A percentile compares a stretch with the other conserved stretches of the same genome.
Evolutionary conservation across 1,140 invertebrate species (phyloP).

Genomic region (Tetragnatha versicolor): DNA sequence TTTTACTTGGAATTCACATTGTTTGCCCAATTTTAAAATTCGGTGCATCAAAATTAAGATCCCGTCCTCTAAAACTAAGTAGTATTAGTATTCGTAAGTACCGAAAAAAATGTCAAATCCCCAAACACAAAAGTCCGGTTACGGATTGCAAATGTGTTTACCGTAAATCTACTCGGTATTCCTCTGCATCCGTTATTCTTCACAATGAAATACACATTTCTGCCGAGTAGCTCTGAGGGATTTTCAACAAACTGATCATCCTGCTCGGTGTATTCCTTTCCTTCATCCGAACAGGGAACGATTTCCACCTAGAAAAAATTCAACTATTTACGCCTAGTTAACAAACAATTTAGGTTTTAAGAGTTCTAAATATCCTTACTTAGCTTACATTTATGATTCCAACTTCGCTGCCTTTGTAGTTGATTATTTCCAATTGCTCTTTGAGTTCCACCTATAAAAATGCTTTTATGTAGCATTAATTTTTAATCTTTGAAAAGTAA

Average conservation of each 20-base stretch:
- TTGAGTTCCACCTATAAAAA: slow-evolving; percentile 66
- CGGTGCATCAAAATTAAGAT: too few species aligned
- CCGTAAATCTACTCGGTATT: slow-evolving; percentile 67
- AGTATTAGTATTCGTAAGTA: too few species aligned
- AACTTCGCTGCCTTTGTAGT: slow-evolving; percentile 68
- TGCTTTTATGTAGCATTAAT: not conserved
- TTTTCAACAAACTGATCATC: slow-evolving; percentile 68
- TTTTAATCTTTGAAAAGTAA: too few species aligned
- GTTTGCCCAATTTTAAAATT: too few species aligned
- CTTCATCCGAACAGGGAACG: slow-evolving; percentile 65
- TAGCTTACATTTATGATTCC: slow-evolving; percentile 69
- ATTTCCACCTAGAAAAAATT: slow-evolving; percentile 63
- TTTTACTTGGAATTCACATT: too few species aligned
- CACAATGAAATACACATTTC: slow-evolving; percentile 66
- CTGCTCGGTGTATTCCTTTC: slow-evolving; percentile 66
- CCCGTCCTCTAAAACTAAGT: too few species aligned
- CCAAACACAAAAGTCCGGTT: too few species aligned
- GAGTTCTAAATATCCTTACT: not conserved
- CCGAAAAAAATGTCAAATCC: too few species aligned
- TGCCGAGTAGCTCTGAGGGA: slow-evolving; percentile 65
- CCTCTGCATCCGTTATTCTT: slow-evolving; percentile 66
- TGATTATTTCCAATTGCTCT: slow-evolving; percentile 69
- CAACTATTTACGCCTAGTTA: too few species aligned
- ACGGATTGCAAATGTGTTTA: too few species aligned
- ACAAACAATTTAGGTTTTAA: not conserved